Evolutionary conservation across 2,797 vertebrate genomes (phyloP).

Genomic region (Phaenicophaeus curvirostris): DNA sequence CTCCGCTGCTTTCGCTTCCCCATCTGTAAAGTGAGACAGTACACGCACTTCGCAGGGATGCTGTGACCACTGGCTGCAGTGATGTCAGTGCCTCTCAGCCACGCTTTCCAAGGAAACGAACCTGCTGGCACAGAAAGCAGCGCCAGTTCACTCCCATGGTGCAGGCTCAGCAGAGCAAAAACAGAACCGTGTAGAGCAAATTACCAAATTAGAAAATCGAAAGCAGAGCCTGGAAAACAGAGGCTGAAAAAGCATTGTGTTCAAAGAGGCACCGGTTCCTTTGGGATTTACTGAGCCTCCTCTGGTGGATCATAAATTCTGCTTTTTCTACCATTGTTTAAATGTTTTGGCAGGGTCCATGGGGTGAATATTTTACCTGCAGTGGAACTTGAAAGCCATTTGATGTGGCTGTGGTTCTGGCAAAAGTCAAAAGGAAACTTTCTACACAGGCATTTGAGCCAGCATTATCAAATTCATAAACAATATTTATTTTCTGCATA

Average conservation of each 20-base stretch:
- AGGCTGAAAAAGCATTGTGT: neutral
- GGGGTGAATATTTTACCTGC: neutral
- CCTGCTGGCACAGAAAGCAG: neutral
- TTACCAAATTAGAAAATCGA: neutral
- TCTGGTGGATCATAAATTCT: neutral
- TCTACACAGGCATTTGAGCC: conserved; percentile 32
- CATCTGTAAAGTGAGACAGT: neutral
- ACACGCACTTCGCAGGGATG: neutral
- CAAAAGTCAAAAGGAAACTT: conserved; percentile 1
- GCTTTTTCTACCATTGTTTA: neutral
- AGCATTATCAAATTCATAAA: conserved; percentile 44
- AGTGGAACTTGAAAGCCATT: neutral
- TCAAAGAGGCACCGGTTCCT: neutral
- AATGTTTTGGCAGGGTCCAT: neutral
- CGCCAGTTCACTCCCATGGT: neutral
- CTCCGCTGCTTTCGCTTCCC: neutral
- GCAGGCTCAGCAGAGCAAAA: neutral
- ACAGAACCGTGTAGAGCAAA: neutral
- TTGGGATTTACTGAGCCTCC: neutral
- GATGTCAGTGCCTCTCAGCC: neutral
- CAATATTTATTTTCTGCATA: neutral
- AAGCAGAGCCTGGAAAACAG: neutral
- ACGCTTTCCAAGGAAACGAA: neutral
- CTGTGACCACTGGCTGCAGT: neutral
- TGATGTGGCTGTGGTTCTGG: conserved; percentile 6